Evolutionary conservation across 1,140 invertebrate species (phyloP).

Genomic region (Arion vulgaris): DNA sequence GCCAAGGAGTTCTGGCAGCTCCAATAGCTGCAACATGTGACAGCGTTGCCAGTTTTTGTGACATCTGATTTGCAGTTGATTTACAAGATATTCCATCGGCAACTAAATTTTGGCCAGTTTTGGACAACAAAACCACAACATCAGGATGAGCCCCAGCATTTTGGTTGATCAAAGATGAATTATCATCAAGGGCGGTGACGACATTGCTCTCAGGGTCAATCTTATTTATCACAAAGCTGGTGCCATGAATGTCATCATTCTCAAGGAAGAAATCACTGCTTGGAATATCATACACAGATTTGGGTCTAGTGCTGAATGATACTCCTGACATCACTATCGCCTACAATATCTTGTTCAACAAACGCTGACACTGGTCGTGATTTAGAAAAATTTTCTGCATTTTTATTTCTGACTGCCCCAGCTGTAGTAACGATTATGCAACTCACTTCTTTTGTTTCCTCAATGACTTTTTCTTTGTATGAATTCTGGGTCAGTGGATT

Average conservation of each 20-base stretch:
- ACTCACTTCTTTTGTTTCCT: slow-evolving; percentile 12
- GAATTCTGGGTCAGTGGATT: slow-evolving; percentile 22
- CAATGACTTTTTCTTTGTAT: slow-evolving; percentile 19
- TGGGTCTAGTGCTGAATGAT: not conserved
- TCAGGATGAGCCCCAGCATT: not conserved
- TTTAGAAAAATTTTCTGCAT: slow-evolving; percentile 27
- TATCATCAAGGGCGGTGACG: not conserved
- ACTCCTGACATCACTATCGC: not conserved
- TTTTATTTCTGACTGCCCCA: slow-evolving; percentile 33
- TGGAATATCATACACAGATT: slow-evolving; percentile 19
- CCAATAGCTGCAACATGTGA: not conserved
- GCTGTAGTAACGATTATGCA: slow-evolving; percentile 35
- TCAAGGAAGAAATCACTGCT: not conserved
- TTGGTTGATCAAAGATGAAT: not conserved
- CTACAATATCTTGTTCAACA: not conserved
- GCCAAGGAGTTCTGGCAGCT: not conserved
- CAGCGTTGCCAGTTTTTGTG: no score
- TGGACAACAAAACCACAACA: no score
- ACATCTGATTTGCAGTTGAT: not conserved
- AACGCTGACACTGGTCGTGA: slow-evolving; percentile 22
- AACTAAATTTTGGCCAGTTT: no score
- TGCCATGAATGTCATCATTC: not conserved
- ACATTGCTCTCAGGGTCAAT: not conserved
- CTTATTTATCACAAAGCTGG: not conserved
- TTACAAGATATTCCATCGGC: no score